Conservation (phyloP, 2,888 invertebrate species). For the Mesodorylaimus sp. region DNA sequence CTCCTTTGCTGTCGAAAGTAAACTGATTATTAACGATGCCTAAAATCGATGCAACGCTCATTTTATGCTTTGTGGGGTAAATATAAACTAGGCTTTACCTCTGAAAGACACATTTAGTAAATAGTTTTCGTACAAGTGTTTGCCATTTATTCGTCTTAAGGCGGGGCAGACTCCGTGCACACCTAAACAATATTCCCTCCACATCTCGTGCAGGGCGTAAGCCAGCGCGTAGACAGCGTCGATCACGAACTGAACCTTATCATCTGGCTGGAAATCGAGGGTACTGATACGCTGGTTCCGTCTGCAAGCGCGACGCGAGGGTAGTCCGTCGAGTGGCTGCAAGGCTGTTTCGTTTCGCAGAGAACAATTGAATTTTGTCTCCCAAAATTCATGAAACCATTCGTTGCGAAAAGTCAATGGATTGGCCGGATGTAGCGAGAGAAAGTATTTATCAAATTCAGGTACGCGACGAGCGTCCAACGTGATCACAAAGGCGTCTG, state of each 20-base stretch:
- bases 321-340: no score
- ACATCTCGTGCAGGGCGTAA: conserved; percentile 43
- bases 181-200: neutral
- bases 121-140: conserved; percentile 48
- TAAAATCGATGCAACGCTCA: no score
- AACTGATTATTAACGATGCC: conserved; percentile 34
- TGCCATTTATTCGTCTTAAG: conserved; percentile 44
- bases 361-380: conserved; percentile 47
- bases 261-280: conserved; percentile 28
- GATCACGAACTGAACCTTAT: conserved; percentile 46
- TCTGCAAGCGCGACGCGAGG: neutral
- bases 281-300: neutral
- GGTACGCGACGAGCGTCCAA: conserved; percentile 45
- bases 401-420: conserved; percentile 42
- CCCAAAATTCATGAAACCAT: conserved; percentile 58
- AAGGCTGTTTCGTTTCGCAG: conserved; percentile 32
- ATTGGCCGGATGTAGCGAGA: conserved; percentile 41
- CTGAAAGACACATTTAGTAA: conserved; percentile 52
- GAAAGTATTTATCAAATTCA: conserved; percentile 51
- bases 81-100: no score
- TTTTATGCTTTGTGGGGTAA: neutral
- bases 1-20: conserved; percentile 32
- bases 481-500: conserved; percentile 48
- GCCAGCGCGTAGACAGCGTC: conserved; percentile 55
- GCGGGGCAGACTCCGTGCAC: neutral